Percentiles rank a stretch among this genome's conserved stretches.
These are phyloP conservation scores for Baryphthengus martii DNA, from an alignment of 2,113 vertebrate genomes.

Conservation along the genomic window DNA sequence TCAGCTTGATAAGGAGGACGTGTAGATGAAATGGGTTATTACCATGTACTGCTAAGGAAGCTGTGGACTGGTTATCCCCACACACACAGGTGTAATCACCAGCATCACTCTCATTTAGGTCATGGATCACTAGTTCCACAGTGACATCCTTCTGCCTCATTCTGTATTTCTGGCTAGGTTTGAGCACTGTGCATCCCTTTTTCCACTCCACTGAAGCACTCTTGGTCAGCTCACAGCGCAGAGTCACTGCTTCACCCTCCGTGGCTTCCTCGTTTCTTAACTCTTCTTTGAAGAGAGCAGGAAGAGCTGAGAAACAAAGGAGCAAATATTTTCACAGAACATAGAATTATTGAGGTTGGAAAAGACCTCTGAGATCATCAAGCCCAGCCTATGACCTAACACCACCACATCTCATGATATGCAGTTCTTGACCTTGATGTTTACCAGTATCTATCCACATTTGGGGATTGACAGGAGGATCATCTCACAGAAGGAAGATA, in stretches of 20 bases:
- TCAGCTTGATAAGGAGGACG: fast-evolving
- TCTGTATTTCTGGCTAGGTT: constrained; percentile 60
- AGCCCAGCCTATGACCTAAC: too few relatives aligned
- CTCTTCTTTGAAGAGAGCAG: constrained; percentile 74
- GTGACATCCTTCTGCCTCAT: constrained; percentile 64
- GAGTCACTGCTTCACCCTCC: constrained; percentile 40
- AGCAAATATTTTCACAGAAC: background rate
- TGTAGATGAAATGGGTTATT: background rate
- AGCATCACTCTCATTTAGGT: constrained; percentile 60
- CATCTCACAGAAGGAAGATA: background rate
- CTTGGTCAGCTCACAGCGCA: constrained; percentile 83
- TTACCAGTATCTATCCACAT: background rate
- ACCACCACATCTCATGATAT: too few relatives aligned
- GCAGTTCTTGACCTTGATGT: background rate
- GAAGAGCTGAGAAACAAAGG: constrained; percentile 52
- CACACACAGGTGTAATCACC: constrained; percentile 75
- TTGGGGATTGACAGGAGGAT: background rate
- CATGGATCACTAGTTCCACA: constrained; percentile 72
- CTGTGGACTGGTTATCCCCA: constrained; percentile 69
- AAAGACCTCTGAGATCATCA: too few relatives aligned
- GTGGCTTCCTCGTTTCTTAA: constrained; percentile 67
- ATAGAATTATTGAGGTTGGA: too few relatives aligned
- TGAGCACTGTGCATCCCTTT: constrained; percentile 65
- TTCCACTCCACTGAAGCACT: constrained; percentile 66
- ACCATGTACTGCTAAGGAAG: constrained; percentile 40